These are phyloP conservation scores for Tillus elongatus DNA, from an alignment of 2,888 invertebrate genomes.

Conservation along the genomic window DNA sequence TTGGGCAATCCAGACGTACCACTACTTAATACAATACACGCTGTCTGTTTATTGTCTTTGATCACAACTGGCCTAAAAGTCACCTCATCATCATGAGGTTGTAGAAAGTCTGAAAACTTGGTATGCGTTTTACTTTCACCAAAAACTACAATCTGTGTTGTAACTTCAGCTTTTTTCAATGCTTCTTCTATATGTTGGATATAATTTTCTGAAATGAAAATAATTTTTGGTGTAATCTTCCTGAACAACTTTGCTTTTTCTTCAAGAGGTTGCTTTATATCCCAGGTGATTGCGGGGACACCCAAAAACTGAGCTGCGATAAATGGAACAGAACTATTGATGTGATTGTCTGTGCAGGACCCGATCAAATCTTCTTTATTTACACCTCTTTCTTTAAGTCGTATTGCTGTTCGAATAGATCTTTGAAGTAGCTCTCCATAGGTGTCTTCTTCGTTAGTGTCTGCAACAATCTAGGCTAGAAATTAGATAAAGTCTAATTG, in stretches of 20 bases:
- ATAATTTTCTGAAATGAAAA: too few relatives aligned
- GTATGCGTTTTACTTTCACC: neutral
- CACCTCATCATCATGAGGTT: neutral
- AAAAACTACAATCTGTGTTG: neutral
- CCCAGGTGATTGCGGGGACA: neutral
- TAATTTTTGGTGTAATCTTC: neutral
- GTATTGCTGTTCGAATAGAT: neutral
- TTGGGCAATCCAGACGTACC: conserved; percentile 38
- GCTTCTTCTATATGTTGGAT: neutral
- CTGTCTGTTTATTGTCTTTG: conserved; percentile 21
- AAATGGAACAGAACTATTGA: conserved; percentile 12
- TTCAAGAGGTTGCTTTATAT: too few relatives aligned
- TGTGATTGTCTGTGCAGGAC: conserved; percentile 16
- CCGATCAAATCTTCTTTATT: conserved; percentile 11
- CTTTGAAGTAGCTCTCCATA: neutral
- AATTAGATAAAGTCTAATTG: too few relatives aligned
- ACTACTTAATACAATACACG: conserved; percentile 31
- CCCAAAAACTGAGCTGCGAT: neutral
- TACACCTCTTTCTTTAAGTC: neutral
- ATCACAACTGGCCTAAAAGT: conserved; percentile 25
- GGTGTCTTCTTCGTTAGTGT: neutral
- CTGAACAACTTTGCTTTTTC: neutral
- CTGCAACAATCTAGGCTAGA: neutral
- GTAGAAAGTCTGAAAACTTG: neutral
- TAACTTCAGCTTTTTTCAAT: neutral